Evolutionary conservation across 2,888 invertebrate species (phyloP), one percentile per base, ranked within the genome.

Genomic region (Zaprionus lineosus): DNA sequence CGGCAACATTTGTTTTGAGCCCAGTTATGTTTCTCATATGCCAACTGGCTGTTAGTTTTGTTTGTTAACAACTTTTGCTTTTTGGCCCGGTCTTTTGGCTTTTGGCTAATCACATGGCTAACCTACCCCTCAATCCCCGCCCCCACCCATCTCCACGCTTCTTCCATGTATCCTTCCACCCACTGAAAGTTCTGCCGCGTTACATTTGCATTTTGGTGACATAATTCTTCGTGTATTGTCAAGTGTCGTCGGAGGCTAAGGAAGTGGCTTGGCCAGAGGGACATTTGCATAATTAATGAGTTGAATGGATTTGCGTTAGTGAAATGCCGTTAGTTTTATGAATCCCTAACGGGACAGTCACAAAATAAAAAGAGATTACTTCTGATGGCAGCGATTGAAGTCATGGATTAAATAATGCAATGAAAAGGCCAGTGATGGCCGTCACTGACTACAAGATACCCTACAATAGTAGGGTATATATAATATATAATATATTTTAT

Each of bases 231-330:
- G 37, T 63, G 51, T 75, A 58, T 55, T 71, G 40, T 50, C 29
- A 8, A 12, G 31, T 69, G 26, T 56, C 31, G 2, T 31, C 39
- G 37, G 24, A 46, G 29, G 33, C 44, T 15, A 19, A 39, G 51
- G 48, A 46, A 33, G 31, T 47, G 63, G 60, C 67, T 67, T 63
- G 60, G 46, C 41, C 36, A 31, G 58, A 53, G 56, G 78, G 53
- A 46, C 72, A 76, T 76, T 76, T 75, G 61, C 76, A 76, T 76
- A 83, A 76, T 76, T 83, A 76, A 76, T 83, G 68, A 83, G 46
- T 57, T 48, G 56, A 51, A 46, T 39, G 24, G 52, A 63, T 60
- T 44, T 33, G 26, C 14, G 24, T 3, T 14, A 18, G 15, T 31
- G 14, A 11, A 51, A 69, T 51, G 46, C 46, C 33, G 41, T 50